Base-by-base conservation (phyloP, 2,113 vertebrate species). In the Oryzias celebensis region DNA sequence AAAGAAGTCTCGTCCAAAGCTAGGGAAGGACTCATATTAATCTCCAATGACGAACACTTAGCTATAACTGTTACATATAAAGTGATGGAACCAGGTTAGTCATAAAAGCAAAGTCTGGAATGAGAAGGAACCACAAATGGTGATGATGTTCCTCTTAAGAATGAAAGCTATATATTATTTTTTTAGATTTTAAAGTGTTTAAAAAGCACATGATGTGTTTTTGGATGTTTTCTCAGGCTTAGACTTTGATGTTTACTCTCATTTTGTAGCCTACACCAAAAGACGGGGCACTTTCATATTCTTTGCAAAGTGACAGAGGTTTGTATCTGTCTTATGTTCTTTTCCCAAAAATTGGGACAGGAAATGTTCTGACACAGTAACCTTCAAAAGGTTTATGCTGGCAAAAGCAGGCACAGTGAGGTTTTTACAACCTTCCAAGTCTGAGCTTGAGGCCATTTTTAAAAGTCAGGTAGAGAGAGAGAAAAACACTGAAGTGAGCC, bases 191-290 rank as follows among this genome's bases (percentile, higher is more conserved):
- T 20, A 3, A 76, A 67, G 64, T 85, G 60, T 73, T 77, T 75
- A 65, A 81, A 43, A 81, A 84, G 59, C 76, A 84, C 68, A 77
- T 63, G 52, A 52, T 52, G 58, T 85, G 57, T 77, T 80, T 74
- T 59, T 70, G 13, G 20, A 86, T 81, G 66, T 83, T 86, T 73
- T 86, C 84, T 90, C 85, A 88, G 85, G 85, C 83, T 78, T 78
- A 68, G 65, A 81, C 20, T 28, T 75, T 62, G 59, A 83, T 79
- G 85, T 87, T 85, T 85, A 87, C 78, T 78, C 36, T 48, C 44
- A 62, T 50, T 62, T 75, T 75, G 53, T 65, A 58, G 68, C 69
- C 73, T 68, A 76, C 79, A 80, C 58, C 42, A 77, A 75, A 68
- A 64, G 79, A 66, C 7, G 48, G 71, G 73, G 55, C 58, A 17